A percentile compares a stretch with the other conserved stretches of the same genome.
Evolutionary conservation across 2,797 vertebrate species (phyloP).

Genomic region (Bryconaethiops microstoma): DNA sequence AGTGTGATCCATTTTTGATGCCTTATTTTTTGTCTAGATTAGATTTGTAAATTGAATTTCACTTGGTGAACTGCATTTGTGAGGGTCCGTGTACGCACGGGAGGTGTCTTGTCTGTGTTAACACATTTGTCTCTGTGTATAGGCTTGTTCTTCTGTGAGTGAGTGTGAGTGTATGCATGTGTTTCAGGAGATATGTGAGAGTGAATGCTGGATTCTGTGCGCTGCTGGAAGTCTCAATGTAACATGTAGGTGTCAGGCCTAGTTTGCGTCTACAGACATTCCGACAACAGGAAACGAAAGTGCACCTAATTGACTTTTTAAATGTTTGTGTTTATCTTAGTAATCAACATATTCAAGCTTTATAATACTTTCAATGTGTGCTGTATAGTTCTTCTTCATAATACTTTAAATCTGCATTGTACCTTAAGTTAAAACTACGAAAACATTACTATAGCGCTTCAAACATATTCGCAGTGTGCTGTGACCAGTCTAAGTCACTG

Average conservation of each 20-base stretch:
- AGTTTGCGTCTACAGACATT: slow-evolving; percentile 36
- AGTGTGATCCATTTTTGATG: slow-evolving; percentile 46
- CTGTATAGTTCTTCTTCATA: background rate
- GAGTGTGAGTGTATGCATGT: slow-evolving; percentile 23
- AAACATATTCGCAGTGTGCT: background rate
- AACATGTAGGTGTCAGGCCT: slow-evolving; percentile 31
- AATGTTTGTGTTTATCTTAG: background rate
- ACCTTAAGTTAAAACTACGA: background rate
- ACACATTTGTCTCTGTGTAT: slow-evolving; percentile 21
- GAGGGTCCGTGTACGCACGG: slow-evolving; percentile 10
- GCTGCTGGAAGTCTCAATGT: slow-evolving; percentile 26
- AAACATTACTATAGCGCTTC: background rate
- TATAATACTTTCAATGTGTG: background rate
- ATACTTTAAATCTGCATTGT: background rate
- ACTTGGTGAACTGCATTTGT: slow-evolving; percentile 46
- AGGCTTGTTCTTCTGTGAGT: slow-evolving; percentile 31
- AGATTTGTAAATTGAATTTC: slow-evolving; percentile 42
- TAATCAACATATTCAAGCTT: background rate
- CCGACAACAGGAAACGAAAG: slow-evolving; percentile 30
- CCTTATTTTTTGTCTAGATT: slow-evolving; percentile 24
- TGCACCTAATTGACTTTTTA: slow-evolving; percentile 27
- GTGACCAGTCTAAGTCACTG: background rate
- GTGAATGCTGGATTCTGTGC: slow-evolving; percentile 21
- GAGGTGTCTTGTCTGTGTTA: slow-evolving; percentile 11
- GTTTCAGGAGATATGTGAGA: slow-evolving; percentile 19